Percentiles rank a stretch among this genome's conserved stretches.
Evolutionary conservation across 2,888 invertebrate genomes (phyloP).

Genomic region (Patella pellucida): DNA sequence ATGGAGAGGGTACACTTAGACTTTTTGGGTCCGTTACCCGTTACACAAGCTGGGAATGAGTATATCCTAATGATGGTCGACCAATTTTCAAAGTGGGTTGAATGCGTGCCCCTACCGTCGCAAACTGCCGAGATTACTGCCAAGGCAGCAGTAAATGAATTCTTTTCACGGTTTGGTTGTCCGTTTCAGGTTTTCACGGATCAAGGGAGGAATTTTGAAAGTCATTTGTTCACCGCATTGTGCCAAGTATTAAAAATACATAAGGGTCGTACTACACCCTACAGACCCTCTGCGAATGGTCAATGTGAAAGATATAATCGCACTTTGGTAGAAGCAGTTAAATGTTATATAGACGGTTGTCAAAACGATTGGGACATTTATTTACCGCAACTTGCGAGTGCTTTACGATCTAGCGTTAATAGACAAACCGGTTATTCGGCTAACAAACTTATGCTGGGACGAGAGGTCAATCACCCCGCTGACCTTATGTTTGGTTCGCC

Average conservation of each 20-base stretch:
- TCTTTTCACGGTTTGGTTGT: not conserved
- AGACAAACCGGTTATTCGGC: not conserved
- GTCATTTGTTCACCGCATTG: slow-evolving; percentile 20
- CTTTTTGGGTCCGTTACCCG: not conserved
- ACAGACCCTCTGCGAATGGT: slow-evolving; percentile 25
- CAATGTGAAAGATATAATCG: slow-evolving; percentile 21
- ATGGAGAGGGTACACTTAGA: not conserved
- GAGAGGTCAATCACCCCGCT: not conserved
- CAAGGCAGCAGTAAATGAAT: too few relatives aligned
- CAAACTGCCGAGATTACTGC: too few relatives aligned
- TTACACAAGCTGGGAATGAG: not conserved
- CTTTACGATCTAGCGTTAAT: slow-evolving; percentile 18
- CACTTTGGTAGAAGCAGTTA: slow-evolving; percentile 23
- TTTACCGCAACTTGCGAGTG: too few relatives aligned
- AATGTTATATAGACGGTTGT: too few relatives aligned
- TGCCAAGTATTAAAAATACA: slow-evolving; percentile 26
- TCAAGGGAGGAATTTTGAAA: slow-evolving; percentile 28
- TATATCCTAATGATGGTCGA: not conserved
- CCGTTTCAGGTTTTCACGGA: not conserved
- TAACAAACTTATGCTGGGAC: slow-evolving; percentile 13
- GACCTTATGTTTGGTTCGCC: too few relatives aligned
- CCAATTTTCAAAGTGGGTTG: not conserved
- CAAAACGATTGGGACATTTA: too few relatives aligned
- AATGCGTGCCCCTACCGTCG: not conserved
- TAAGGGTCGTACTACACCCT: slow-evolving; percentile 26